Conservation (phyloP, 2,888 invertebrate species). For the Thyatira batis region DNA sequence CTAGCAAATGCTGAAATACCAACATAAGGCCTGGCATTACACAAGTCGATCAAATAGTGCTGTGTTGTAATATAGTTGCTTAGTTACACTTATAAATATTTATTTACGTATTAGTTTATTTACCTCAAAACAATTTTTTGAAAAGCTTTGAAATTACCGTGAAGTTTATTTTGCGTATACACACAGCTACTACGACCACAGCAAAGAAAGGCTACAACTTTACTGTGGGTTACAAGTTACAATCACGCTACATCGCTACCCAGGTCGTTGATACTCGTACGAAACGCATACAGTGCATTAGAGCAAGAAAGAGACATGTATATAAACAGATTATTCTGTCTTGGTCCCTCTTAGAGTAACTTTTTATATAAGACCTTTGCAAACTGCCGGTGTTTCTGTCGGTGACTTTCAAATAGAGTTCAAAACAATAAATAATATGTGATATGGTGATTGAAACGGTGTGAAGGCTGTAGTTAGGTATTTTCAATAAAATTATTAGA, state of each 20-base stretch:
- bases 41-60: no score
- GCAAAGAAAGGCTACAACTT: slow-evolving; percentile 55
- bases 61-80: no score
- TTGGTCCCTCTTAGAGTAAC: slow-evolving; percentile 28
- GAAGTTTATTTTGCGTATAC: slow-evolving; percentile 63
- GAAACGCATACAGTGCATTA: slow-evolving; percentile 54
- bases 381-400: slow-evolving; percentile 39
- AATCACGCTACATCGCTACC: slow-evolving; percentile 48
- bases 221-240: slow-evolving; percentile 41
- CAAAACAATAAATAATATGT: slow-evolving; percentile 37
- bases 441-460: no score
- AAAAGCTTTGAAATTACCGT: slow-evolving; percentile 76
- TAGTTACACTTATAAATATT: no score
- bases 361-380: slow-evolving; percentile 24
- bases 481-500: no score
- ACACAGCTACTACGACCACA: slow-evolving; percentile 61
- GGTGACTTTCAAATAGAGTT: slow-evolving; percentile 45
- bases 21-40: no score
- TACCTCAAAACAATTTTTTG: slow-evolving; percentile 52
- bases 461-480: no score
- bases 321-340: slow-evolving; percentile 64
- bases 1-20: no score
- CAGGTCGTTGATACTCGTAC: slow-evolving; percentile 76
- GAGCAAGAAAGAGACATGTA: slow-evolving; percentile 58
- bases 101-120: slow-evolving; percentile 54